Evolutionary conservation across 2,113 vertebrate genomes (phyloP).

Genomic region (Boleophthalmus pectinirostris): DNA sequence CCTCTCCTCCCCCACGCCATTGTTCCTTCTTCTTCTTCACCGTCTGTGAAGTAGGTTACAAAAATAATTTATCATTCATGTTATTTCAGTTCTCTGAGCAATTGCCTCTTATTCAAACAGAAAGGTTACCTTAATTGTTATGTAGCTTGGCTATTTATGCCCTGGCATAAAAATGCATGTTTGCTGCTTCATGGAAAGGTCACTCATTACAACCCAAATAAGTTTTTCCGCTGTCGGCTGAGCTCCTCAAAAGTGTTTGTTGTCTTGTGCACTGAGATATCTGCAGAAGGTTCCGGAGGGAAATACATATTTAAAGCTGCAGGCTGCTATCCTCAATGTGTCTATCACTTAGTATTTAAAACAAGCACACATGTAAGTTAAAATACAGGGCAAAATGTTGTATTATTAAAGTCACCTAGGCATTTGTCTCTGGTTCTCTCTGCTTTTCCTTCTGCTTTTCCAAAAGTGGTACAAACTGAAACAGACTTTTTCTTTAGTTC

Average conservation of each 20-base stretch:
- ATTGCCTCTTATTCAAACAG: constrained; percentile 80
- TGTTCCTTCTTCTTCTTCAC: constrained; percentile 70
- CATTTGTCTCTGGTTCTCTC: neutral
- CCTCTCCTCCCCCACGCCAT: constrained; percentile 75
- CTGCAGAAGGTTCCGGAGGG: constrained; percentile 55
- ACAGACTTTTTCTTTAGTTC: constrained; percentile 19
- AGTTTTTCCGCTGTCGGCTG: constrained; percentile 60
- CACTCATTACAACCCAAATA: constrained; percentile 77
- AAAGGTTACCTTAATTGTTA: constrained; percentile 82
- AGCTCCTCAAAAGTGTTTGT: constrained; percentile 56
- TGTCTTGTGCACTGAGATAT: constrained; percentile 60
- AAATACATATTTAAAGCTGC: constrained; percentile 42
- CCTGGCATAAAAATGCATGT: constrained; percentile 77
- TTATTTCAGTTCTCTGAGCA: constrained; percentile 78
- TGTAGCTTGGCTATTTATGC: constrained; percentile 80
- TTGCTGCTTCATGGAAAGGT: constrained; percentile 79
- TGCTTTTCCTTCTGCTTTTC: neutral
- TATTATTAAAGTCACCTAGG: neutral
- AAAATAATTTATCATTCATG: constrained; percentile 85
- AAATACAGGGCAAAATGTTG: neutral
- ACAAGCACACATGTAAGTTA: neutral
- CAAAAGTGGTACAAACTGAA: neutral
- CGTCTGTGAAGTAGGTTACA: constrained; percentile 66
- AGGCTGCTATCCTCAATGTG: constrained; percentile 34
- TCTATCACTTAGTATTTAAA: neutral